Evolutionary conservation across 2,888 invertebrate species (phyloP).

Genomic region (Tinea semifulvella): DNA sequence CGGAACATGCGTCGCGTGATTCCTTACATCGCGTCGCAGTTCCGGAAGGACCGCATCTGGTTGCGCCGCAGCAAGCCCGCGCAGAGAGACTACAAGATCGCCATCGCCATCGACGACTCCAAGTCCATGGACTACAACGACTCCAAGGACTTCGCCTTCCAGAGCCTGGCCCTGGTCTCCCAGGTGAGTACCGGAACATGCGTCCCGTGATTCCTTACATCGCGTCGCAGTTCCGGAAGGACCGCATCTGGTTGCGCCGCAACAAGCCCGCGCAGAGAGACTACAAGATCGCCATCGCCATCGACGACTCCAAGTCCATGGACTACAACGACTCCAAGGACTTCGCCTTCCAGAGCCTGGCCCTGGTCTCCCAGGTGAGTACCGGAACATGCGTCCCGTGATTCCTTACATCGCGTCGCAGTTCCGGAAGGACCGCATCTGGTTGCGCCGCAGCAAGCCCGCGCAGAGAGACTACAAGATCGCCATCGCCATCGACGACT

Average conservation of each 20-base stretch:
- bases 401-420: constrained; percentile 99
- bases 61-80: constrained; percentile 93
- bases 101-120: constrained; percentile 97
- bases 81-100: constrained; percentile 94
- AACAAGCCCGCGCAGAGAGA: constrained; percentile 95
- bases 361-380: constrained; percentile 81
- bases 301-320: constrained; percentile 96
- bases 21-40: constrained; percentile 98
- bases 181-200: constrained; percentile 93
- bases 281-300: constrained; percentile 94
- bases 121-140: constrained; percentile 89
- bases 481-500: constrained; percentile 96
- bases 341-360: constrained; percentile 93
- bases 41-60: constrained; percentile 99
- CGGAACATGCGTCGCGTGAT: constrained; percentile 98
- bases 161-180: constrained; percentile 91
- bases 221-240: constrained; percentile 98
- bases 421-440: constrained; percentile 98
- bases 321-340: constrained; percentile 89
- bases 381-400: constrained; percentile 97
- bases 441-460: constrained; percentile 95
- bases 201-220: constrained; percentile 96
- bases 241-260: constrained; percentile 97
- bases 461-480: constrained; percentile 97
- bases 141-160: constrained; percentile 91